A percentile compares a stretch with the other conserved stretches of the same genome.
These are phyloP conservation scores for Picus viridis DNA, from an alignment of 2,797 vertebrate genomes.

Conservation along the genomic window DNA sequence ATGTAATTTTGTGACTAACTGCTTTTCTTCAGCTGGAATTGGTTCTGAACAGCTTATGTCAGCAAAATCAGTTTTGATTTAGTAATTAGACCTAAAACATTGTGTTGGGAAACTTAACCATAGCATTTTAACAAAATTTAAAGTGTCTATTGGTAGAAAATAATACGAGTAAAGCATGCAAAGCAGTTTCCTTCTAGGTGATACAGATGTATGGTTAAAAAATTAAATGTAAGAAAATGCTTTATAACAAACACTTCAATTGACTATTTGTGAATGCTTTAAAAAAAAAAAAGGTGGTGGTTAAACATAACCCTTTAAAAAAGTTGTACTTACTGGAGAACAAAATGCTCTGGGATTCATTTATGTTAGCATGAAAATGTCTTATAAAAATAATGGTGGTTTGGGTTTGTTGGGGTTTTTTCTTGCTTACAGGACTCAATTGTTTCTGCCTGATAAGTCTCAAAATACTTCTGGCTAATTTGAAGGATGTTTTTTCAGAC, in stretches of 20 bases:
- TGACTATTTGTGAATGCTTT: not conserved
- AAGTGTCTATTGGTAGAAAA: not conserved
- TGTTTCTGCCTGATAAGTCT: not conserved
- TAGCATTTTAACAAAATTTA: not conserved
- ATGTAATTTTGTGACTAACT: not conserved
- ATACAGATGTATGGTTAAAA: not conserved
- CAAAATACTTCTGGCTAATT: conserved; percentile 28
- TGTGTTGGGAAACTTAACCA: not conserved
- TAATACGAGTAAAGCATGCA: not conserved
- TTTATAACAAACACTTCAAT: not conserved
- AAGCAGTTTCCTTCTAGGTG: not conserved
- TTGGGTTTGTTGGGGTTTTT: not conserved
- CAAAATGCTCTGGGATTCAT: not conserved
- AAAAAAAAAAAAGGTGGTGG: not conserved
- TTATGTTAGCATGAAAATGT: not conserved
- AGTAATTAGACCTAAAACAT: not conserved
- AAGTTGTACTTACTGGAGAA: not conserved
- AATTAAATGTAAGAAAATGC: not conserved
- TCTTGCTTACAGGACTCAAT: not conserved
- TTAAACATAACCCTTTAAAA: not conserved
- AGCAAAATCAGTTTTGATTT: not conserved
- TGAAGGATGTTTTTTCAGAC: conserved; percentile 3
- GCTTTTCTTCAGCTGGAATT: not conserved
- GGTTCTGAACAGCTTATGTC: not conserved
- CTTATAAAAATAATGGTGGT: not conserved